Conservation (phyloP, 1,140 invertebrate species). For the Periplaneta americana region DNA sequence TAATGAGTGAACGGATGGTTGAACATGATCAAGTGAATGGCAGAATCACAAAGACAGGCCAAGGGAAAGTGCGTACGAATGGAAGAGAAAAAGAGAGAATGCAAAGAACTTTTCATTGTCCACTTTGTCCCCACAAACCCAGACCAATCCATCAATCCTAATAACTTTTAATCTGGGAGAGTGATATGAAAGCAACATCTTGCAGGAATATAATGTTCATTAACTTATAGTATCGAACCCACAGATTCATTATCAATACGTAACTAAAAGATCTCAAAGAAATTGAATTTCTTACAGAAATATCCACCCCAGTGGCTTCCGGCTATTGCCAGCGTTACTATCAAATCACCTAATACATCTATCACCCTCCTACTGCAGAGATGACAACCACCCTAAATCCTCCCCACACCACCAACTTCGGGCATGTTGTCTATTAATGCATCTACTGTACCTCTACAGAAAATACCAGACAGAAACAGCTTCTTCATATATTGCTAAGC, state of each 20-base stretch:
- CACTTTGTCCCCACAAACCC: background rate
- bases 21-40: too few species aligned
- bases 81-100: background rate
- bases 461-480: background rate
- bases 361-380: background rate
- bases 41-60: too few species aligned
- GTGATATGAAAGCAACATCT: background rate
- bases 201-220: background rate
- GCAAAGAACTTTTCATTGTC: background rate
- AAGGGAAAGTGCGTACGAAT: too few species aligned
- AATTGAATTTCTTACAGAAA: background rate
- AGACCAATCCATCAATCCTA: background rate
- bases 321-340: background rate
- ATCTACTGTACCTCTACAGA: background rate
- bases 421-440: background rate
- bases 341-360: background rate
- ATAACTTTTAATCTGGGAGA: background rate
- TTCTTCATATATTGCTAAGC: background rate
- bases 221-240: background rate
- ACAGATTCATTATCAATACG: background rate
- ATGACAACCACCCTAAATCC: background rate
- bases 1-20: too few species aligned
- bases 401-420: background rate
- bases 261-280: background rate
- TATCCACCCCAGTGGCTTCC: background rate